Evolutionary conservation across 2,888 invertebrate species (phyloP).

Genomic region (Celastrina argiolus): DNA sequence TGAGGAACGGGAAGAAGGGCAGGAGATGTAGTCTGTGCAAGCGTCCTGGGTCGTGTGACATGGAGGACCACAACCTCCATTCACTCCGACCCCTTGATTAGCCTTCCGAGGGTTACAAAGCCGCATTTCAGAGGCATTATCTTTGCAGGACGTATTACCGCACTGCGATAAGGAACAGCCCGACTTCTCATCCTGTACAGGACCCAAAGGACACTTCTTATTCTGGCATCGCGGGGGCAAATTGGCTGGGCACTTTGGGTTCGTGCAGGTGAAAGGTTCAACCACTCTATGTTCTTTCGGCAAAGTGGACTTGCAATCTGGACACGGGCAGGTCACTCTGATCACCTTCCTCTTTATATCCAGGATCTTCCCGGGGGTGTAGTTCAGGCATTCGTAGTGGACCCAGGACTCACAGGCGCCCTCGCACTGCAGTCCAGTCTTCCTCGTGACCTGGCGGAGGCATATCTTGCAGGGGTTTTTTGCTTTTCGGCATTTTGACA

Average conservation of each 20-base stretch:
- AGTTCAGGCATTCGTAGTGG: conserved; percentile 58
- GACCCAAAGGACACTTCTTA: conserved; percentile 17
- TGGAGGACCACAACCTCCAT: background rate
- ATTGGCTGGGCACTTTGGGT: conserved; percentile 51
- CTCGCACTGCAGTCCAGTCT: conserved; percentile 56
- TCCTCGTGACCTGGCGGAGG: conserved; percentile 46
- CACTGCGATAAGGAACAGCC: background rate
- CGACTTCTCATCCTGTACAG: background rate
- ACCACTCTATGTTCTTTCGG: conserved; percentile 51
- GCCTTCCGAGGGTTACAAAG: background rate
- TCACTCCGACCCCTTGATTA: background rate
- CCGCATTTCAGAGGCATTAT: background rate
- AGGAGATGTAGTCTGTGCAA: conserved; percentile 26
- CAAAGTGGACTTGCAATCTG: conserved; percentile 48
- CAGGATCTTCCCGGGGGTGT: conserved; percentile 58
- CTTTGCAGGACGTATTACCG: background rate
- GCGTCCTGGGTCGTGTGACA: conserved; percentile 25
- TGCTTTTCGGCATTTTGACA: conserved; percentile 41
- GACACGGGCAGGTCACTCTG: conserved; percentile 61
- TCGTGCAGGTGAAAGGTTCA: conserved; percentile 49
- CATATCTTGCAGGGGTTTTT: conserved; percentile 66
- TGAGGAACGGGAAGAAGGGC: conserved; percentile 35
- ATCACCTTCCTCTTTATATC: conserved; percentile 59
- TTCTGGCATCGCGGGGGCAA: conserved; percentile 42
- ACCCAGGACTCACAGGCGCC: conserved; percentile 61